Conservation (phyloP, 2,888 invertebrate species). For the Philaethria dido region DNA sequence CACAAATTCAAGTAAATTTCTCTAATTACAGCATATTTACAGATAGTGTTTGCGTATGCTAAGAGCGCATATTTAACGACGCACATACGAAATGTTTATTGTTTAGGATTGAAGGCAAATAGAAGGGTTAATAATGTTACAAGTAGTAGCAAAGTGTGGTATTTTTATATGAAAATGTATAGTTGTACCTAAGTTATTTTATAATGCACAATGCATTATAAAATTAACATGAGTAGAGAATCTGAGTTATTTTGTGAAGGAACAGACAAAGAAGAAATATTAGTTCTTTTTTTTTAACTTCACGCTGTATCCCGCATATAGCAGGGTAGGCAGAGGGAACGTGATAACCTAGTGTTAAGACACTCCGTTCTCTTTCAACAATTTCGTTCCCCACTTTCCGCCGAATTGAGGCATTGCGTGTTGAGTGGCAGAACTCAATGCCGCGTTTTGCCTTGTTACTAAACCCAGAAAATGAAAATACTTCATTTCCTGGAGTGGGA, state of each 20-base stretch:
- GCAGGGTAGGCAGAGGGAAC: no score
- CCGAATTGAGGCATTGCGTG: no score
- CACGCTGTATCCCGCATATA: no score
- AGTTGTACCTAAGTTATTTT: background rate
- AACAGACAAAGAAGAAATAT: no score
- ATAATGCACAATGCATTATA: background rate
- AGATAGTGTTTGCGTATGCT: slow-evolving; percentile 43
- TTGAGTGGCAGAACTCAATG: no score
- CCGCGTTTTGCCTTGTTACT: no score
- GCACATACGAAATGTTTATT: slow-evolving; percentile 30
- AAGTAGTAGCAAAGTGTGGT: background rate
- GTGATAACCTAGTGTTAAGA: no score
- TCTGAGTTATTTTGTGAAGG: background rate
- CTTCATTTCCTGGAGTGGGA: no score
- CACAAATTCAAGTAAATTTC: slow-evolving; percentile 47
- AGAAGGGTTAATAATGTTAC: slow-evolving; percentile 3
- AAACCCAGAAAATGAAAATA: no score
- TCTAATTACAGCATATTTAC: slow-evolving; percentile 52
- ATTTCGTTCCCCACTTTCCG: no score
- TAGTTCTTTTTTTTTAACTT: no score
- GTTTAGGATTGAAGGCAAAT: slow-evolving; percentile 20
- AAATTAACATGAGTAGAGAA: background rate
- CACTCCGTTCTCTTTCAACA: no score
- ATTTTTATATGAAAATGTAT: background rate
- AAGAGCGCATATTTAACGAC: slow-evolving; percentile 42